Conservation (phyloP, 2,888 invertebrate genomes). For the Cheilosia grossa region DNA sequence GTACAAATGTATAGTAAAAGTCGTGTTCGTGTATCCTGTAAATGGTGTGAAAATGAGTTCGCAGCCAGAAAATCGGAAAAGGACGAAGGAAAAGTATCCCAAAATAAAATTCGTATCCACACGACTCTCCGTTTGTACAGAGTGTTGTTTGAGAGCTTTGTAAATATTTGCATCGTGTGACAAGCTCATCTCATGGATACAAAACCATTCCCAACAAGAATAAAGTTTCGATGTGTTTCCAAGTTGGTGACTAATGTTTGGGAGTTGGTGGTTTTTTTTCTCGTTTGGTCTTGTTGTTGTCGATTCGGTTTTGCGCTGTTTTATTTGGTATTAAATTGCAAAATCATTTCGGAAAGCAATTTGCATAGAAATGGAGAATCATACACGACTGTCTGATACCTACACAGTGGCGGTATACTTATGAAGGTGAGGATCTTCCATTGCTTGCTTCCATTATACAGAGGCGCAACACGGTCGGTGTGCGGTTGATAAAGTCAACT, state of each 20-base stretch:
- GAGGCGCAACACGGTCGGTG: constrained; percentile 39
- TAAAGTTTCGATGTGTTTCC: constrained; percentile 32
- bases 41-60: constrained; percentile 20
- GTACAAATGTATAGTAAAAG: not conserved
- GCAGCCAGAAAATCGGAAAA: constrained; percentile 30
- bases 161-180: constrained; percentile 66
- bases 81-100: not conserved
- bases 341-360: constrained; percentile 71
- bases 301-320: constrained; percentile 22
- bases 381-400: constrained; percentile 15
- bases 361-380: constrained; percentile 71
- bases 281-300: not conserved
- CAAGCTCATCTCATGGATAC: constrained; percentile 59
- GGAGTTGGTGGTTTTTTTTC: constrained; percentile 1
- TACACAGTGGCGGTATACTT: not conserved
- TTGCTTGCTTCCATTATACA: constrained; percentile 8
- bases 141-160: constrained; percentile 64
- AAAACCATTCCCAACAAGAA: constrained; percentile 19
- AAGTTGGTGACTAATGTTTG: constrained; percentile 26
- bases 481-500: constrained; percentile 46
- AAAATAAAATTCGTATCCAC: constrained; percentile 35
- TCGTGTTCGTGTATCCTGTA: not conserved
- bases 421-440: constrained; percentile 12
- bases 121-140: constrained; percentile 10
- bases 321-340: constrained; percentile 60